Evolutionary conservation across 2,888 invertebrate species (phyloP).

Genomic region (Caenorhabditis sp.): DNA sequence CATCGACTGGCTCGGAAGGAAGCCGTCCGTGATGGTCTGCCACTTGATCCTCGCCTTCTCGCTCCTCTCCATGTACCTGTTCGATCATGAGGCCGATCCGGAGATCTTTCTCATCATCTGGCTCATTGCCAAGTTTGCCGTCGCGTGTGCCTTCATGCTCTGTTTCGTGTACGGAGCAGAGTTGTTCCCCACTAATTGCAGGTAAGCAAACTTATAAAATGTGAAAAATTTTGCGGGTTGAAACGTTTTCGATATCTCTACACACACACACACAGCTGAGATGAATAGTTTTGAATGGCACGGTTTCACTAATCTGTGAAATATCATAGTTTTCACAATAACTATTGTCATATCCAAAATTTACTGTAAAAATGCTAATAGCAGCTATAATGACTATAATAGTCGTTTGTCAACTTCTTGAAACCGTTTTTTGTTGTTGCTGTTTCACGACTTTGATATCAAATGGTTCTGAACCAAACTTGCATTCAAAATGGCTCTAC

Average conservation of each 20-base stretch:
- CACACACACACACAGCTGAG: too few species aligned
- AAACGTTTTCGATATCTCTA: too few species aligned
- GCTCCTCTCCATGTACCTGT: constrained; percentile 55
- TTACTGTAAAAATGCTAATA: too few species aligned
- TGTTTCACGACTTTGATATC: background rate
- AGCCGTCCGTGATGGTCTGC: constrained; percentile 56
- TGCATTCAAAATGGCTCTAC: background rate
- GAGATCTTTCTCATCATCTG: constrained; percentile 66
- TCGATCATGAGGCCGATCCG: constrained; percentile 45
- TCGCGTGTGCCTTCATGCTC: constrained; percentile 70
- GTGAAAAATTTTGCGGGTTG: too few species aligned
- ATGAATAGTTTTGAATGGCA: too few species aligned
- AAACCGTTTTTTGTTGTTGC: too few species aligned
- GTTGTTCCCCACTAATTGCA: constrained; percentile 69
- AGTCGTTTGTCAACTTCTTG: too few species aligned
- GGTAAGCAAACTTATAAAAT: constrained; percentile 30
- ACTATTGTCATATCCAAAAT: too few species aligned
- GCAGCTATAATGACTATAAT: too few species aligned
- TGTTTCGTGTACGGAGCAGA: constrained; percentile 75
- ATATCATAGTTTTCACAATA: too few species aligned
- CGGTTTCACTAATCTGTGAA: too few species aligned
- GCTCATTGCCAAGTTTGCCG: constrained; percentile 73
- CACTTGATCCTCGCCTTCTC: constrained; percentile 56
- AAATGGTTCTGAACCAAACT: too few species aligned
- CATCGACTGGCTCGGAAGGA: constrained; percentile 64